Evolutionary conservation across 2,113 vertebrate genomes (phyloP), one percentile per base, ranked within the genome.

Genomic region (Hydrochoerus hydrochaeris): DNA sequence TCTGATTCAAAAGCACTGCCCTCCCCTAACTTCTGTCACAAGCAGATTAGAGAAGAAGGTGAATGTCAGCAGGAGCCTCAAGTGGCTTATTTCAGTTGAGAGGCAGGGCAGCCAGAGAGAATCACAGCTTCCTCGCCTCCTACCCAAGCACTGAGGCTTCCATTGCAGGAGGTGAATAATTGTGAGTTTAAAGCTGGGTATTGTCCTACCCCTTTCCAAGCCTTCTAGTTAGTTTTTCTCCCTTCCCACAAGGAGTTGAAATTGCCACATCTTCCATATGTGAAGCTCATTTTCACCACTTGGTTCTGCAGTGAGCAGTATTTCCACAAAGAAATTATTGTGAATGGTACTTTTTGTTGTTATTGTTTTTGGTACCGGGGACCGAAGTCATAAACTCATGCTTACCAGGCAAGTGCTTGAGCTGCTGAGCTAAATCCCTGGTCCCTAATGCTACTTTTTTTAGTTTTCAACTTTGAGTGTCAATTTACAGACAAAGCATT

Each of bases 11-110:
- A 82, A 90, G 35, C 65, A 35, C 32, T 52, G 4, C 22, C n/a
- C 4, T 81, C n/a, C 73, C 92, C 28, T 44, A 19, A 75, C 67
- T 85, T 91, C 26, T 7, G 26, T 89, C 54, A 89, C 67, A 95
- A 75, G 85, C 30, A 5, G 35, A 16, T 71, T 95, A 54, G 24
- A 83, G 84, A 71, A 77, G n/a, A 49, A 85, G 82, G 35, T 30
- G 75, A 83, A 52, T 57, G n/a, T 82, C 52, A 69, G 5, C 49
- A 7, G 65, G 67, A 77, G 35, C 11, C n/a, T 54, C 32, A 71
- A 83, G 62, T 81, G 65, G 32, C 58, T 78, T 60, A 62, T 91
- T 94, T 97, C 84, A 86, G 94, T 63, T 93, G 35, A 77, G 49
- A 13, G 32, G 60, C 58, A 57, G 85, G 54, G 38, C 46, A 28